Evolutionary conservation across 2,888 invertebrate genomes (phyloP), one percentile per base, ranked within the genome.

Genomic region (Saturnia japonica): DNA sequence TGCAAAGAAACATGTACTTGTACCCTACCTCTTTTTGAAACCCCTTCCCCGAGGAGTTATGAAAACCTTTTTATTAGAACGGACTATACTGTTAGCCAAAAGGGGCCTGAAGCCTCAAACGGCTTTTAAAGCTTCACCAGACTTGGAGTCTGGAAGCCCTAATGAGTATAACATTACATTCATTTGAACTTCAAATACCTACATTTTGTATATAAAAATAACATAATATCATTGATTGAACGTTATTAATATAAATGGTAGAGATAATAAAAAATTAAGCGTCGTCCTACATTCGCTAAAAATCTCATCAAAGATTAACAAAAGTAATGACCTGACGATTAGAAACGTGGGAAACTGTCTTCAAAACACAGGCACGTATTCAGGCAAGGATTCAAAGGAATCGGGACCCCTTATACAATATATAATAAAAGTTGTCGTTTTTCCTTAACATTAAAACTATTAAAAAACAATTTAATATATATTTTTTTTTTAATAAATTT

Each of bases 311-410:
- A 72, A 72, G 54, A 72, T 69, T 69, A 69, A 72, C 47, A 68
- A 71, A 60, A 62, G 70, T 68, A 70, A 67, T 72, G 68, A 72
- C 62, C 69, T 43, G 67, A 68, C 51, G 62, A 72, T 69, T 69
- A 69, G 71, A 72, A 60, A 69, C 71, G 72, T 72, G 72, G 71
- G 72, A 72, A 71, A 43, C 70, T 54, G 16, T 67, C 62, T 67
- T 47, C 60, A 34, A 14, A 22, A 25, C 34, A 8, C 71, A 51
- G 71, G 42, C 42, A 19, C 25, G 68, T n/a, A 68, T 4, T 25
- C 14, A 22, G 40, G 42, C n/a, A 16, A 34, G 14, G 14, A n/a
- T 16, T 43, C n/a, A n/a, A 8, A 1, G 34, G 57, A 34, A n/a
- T 3, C 3, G 12, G 1, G 28, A 67, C 67, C 51, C 67, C 42